Base-by-base conservation (phyloP, 2,888 invertebrate genomes). In the Caenorhabditis sinica region DNA sequence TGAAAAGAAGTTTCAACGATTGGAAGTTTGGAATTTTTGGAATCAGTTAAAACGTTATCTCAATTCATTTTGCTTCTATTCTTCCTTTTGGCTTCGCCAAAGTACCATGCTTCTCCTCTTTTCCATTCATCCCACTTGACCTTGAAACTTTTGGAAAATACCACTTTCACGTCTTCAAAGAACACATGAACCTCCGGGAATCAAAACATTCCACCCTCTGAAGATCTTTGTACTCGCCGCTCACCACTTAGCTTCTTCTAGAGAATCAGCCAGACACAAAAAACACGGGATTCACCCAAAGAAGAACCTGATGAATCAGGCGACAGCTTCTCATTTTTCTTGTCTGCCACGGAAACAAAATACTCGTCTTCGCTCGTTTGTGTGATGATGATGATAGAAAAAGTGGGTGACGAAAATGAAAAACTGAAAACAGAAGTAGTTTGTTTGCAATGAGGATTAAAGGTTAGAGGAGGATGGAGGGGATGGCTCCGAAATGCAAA, bases 401-500 rank as follows among this genome's bases (percentile, higher is more conserved):
- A 56, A 25, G 49, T 11, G 49, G 13, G 49, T 72, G 63, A 73
- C 73, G 73, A 73, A 71, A 60, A 28, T 58, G 73, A 61, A 63
- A 73, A 61, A 73, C 73, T 61, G 51, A 60, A 72, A 73, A 61
- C 73, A 61, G 49, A 61, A 36, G 45, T 63, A 28, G 20, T n/a
- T 49, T 60, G 45, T 43, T 72, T 72, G 60, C 17, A 58, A 43
- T 43, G 65, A 43, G 45, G 58, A 76, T 69, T 69, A 69, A 69
- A 69, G 69, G 69, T 69, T 56, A 56, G 69, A 68, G 68, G 33
- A 28, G 17, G 11, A 17, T 4, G 49, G 11, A 20, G 49, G 20
- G 49, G 15, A 20, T n/a, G 40, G 11, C 13, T 13, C 49, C 13
- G 15, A 45, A 58, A 45, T 76, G 75, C 58, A 76, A 76, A 76